A percentile compares a stretch with the other conserved stretches of the same genome.
Evolutionary conservation across 2,113 vertebrate genomes (phyloP).

Genomic region (Pitta sordida): DNA sequence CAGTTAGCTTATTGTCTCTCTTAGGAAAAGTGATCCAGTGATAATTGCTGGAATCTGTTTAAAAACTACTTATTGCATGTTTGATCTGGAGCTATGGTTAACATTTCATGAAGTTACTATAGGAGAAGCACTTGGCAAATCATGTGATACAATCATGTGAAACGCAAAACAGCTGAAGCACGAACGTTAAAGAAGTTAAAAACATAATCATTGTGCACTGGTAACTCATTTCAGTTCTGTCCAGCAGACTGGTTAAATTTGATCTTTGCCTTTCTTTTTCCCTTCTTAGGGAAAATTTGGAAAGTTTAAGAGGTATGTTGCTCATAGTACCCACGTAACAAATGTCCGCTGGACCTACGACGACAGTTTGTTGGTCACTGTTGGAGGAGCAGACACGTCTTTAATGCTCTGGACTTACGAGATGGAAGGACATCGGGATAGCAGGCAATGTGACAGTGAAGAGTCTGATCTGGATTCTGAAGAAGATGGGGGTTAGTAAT

Average conservation of each 20-base stretch:
- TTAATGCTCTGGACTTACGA: conserved; percentile 96
- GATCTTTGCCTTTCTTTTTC: neutral
- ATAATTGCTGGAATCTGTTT: neutral
- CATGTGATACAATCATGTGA: neutral
- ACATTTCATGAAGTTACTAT: neutral
- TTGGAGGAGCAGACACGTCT: conserved; percentile 91
- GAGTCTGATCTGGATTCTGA: conserved; percentile 96
- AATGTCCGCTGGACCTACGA: conserved; percentile 94
- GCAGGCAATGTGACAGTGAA: conserved; percentile 89
- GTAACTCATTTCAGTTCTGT: neutral
- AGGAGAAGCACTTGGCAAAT: neutral
- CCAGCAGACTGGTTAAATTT: neutral
- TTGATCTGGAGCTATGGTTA: neutral
- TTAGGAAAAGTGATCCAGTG: neutral
- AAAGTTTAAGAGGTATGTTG: conserved; percentile 94
- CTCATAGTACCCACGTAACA: conserved; percentile 95
- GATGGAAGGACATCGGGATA: conserved; percentile 83
- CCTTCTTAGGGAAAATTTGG: conserved; percentile 88
- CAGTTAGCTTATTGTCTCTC: neutral
- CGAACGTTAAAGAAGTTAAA: neutral
- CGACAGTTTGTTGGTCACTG: conserved; percentile 88
- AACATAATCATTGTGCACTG: neutral
- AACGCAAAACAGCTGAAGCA: neutral
- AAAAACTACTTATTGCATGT: neutral
- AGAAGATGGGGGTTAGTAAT: conserved; percentile 89